Evolutionary conservation across 2,797 vertebrate species (phyloP).

Genomic region (Siniperca undulata): DNA sequence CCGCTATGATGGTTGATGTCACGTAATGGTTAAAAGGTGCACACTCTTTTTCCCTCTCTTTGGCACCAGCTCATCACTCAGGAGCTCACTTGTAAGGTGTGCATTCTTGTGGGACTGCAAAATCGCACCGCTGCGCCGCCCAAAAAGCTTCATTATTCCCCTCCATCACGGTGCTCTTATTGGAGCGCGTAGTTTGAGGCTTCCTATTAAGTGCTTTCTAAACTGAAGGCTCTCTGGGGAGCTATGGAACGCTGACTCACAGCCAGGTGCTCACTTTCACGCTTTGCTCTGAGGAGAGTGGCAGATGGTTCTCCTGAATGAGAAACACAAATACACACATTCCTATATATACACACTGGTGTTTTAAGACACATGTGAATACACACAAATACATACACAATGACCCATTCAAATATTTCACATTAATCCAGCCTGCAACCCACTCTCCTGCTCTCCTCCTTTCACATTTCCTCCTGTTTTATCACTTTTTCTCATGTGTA

Average conservation of each 20-base stretch:
- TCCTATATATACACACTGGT: conserved; percentile 26
- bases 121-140: conserved; percentile 49
- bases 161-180: conserved; percentile 60
- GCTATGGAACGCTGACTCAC: conserved; percentile 77
- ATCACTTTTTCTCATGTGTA: background rate
- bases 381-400: conserved; percentile 35
- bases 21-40: conserved; percentile 17
- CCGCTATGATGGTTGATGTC: background rate
- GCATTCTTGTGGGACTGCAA: conserved; percentile 52
- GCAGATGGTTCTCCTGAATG: conserved; percentile 80
- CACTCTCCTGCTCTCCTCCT: conserved; percentile 11
- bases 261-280: conserved; percentile 80
- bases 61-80: conserved; percentile 45
- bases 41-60: conserved; percentile 1
- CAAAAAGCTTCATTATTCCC: conserved; percentile 74
- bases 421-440: conserved; percentile 19
- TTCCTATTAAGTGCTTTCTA: conserved; percentile 81
- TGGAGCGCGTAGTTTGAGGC: conserved; percentile 64
- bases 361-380: conserved; percentile 44
- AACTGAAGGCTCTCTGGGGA: conserved; percentile 77
- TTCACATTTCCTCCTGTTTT: conserved; percentile 17
- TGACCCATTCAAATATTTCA: conserved; percentile 35
- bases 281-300: conserved; percentile 69
- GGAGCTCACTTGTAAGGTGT: conserved; percentile 55
- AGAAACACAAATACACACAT: conserved; percentile 61